Evolutionary conservation across 2,113 vertebrate species (phyloP).

Genomic region (Tiliqua scincoides): DNA sequence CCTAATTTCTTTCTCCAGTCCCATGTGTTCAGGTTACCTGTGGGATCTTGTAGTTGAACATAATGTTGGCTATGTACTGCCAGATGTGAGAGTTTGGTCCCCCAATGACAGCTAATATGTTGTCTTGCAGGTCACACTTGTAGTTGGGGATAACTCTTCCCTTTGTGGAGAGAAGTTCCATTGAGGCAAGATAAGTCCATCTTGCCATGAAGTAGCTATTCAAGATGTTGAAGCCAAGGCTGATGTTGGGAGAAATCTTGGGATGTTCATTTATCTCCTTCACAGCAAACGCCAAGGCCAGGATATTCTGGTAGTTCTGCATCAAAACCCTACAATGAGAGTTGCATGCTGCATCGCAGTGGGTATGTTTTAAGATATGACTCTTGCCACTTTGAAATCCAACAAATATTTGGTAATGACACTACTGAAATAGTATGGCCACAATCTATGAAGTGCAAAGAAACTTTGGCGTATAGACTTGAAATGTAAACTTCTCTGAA

Average conservation of each 20-base stretch:
- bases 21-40: background rate
- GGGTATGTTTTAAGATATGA: background rate
- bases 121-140: background rate
- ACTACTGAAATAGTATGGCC: too few species aligned
- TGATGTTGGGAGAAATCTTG: background rate
- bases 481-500: too few species aligned
- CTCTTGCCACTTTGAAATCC: background rate
- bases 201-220: background rate
- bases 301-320: background rate
- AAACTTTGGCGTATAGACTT: too few species aligned
- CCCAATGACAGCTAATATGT: background rate
- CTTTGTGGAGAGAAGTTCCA: background rate
- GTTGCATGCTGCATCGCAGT: background rate
- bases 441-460: too few species aligned
- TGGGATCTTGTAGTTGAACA: background rate
- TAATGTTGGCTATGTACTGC: background rate
- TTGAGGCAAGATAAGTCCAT: background rate
- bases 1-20: too few species aligned
- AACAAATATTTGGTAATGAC: too few species aligned
- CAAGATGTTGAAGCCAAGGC: background rate
- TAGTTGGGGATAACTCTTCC: background rate
- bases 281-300: background rate
- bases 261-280: conserved; percentile 3
- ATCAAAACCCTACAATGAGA: background rate
- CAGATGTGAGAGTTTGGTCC: background rate